Percentiles rank a stretch among this genome's conserved stretches.
Evolutionary conservation across 1,140 invertebrate genomes (phyloP).

Genomic region (Drosophila rhopaloa): DNA sequence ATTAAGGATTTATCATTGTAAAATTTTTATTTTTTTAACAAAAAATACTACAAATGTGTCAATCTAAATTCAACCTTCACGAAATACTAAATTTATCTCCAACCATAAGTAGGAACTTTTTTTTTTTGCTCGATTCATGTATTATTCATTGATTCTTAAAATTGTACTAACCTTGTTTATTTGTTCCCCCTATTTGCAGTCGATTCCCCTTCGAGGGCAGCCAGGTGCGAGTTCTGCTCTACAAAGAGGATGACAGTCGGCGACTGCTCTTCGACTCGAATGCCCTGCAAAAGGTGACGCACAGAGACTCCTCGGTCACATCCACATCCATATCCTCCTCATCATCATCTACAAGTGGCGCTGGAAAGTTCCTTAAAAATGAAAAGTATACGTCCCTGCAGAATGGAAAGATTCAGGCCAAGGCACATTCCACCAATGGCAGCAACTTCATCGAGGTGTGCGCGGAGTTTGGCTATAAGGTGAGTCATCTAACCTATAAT

Average conservation of each 20-base stretch:
- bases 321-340: slow-evolving; percentile 24
- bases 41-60: no score
- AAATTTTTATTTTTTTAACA: no score
- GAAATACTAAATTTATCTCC: no score
- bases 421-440: slow-evolving; percentile 77
- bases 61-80: no score
- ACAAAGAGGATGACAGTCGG: slow-evolving; percentile 93
- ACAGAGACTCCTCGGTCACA: slow-evolving; percentile 62
- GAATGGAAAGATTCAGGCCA: slow-evolving; percentile 71
- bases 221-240: slow-evolving; percentile 91
- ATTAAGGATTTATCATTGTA: no score
- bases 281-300: slow-evolving; percentile 86
- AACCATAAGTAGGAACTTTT: no score
- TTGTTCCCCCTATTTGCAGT: slow-evolving; percentile 56
- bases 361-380: slow-evolving; percentile 70
- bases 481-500: slow-evolving; percentile 24
- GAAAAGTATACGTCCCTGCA: slow-evolving; percentile 66
- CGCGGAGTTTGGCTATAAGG: slow-evolving; percentile 80
- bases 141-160: no score
- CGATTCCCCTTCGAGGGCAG: slow-evolving; percentile 87
- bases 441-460: slow-evolving; percentile 79
- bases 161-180: slow-evolving; percentile 3
- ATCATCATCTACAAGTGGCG: slow-evolving; percentile 10
- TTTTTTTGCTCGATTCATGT: no score
- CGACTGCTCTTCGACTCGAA: slow-evolving; percentile 94